A percentile compares a stretch with the other conserved stretches of the same genome.
These are phyloP conservation scores for Euthynnus affinis DNA, from an alignment of 2,797 vertebrate species.

Conservation along the genomic window DNA sequence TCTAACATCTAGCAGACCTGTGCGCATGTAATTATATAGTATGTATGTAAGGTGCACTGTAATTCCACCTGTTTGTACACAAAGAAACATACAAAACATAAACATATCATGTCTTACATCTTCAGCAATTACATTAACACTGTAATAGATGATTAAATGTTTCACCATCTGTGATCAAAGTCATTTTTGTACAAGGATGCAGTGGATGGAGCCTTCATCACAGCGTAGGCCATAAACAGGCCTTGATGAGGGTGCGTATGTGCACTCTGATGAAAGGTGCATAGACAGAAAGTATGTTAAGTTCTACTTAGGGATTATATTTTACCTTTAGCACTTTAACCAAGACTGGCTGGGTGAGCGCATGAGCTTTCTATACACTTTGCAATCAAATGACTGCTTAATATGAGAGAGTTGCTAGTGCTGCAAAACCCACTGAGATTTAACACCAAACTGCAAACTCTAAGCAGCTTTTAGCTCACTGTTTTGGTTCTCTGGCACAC, in stretches of 20 bases:
- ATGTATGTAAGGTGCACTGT: neutral
- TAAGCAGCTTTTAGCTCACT: neutral
- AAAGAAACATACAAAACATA: constrained; percentile 4
- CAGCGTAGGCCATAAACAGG: neutral
- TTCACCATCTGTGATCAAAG: neutral
- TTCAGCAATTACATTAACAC: neutral
- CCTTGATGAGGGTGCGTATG: neutral
- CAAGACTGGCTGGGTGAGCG: neutral
- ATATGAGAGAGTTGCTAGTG: neutral
- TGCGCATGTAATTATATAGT: neutral
- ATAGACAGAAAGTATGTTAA: too few relatives aligned
- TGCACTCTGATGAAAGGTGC: neutral
- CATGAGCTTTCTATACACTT: neutral
- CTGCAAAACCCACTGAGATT: neutral
- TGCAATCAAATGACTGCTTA: neutral
- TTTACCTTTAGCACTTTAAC: neutral
- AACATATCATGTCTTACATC: neutral
- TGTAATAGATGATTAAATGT: neutral
- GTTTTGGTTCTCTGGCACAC: neutral
- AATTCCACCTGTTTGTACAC: constrained; percentile 1
- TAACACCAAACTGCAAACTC: constrained; percentile 1
- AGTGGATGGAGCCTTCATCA: neutral
- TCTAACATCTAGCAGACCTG: neutral
- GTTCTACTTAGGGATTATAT: too few relatives aligned
- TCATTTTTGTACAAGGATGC: neutral